Evolutionary conservation across 2,888 invertebrate species (phyloP), one percentile per base, ranked within the genome.

Genomic region (Xestia ashworthii): DNA sequence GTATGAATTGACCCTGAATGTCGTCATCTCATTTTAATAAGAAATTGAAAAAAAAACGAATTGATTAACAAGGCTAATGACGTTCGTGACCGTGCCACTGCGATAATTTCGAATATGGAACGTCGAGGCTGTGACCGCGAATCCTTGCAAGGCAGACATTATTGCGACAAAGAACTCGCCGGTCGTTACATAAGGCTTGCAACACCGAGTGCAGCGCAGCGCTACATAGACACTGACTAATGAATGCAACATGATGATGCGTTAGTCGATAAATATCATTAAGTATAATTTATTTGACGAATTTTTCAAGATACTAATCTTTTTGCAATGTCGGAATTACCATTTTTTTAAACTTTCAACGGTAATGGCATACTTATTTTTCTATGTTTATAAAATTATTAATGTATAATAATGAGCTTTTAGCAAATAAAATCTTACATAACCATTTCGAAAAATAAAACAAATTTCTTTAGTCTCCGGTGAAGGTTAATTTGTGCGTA

Each of bases 81-180:
- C 78, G 87, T 82, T 84, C 87, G 83, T 89, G 89, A 88, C 89
- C 89, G 80, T 84, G 81, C 78, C 71, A 79, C 76, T 81, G 76
- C 69, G 70, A 73, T 82, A 69, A 80, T 72, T 89, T 89, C 66
- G 82, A 87, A 89, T 88, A 89, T 87, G 74, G 88, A 88, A 85
- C 89, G 74, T 44, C 74, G 84, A 76, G 81, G 82, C 76, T 83
- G 78, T 82, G 89, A 89, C 90, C 91, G 89, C 92, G 90, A 91
- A 91, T 92, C 93, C 91, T 91, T 89, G 87, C 89, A 90, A 90
- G 89, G 89, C 89, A 83, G 87, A 80, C 86, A 90, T 84, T 82
- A 86, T 93, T 93, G 77, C 92, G 82, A 88, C 89, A 92, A 76
- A 84, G 83, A 85, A 83, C 87, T 81, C 67, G 85, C 76, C 80